These are phyloP conservation scores for Oreotragus oreotragus DNA, from an alignment of 2,113 vertebrate genomes.

Conservation along the genomic window DNA sequence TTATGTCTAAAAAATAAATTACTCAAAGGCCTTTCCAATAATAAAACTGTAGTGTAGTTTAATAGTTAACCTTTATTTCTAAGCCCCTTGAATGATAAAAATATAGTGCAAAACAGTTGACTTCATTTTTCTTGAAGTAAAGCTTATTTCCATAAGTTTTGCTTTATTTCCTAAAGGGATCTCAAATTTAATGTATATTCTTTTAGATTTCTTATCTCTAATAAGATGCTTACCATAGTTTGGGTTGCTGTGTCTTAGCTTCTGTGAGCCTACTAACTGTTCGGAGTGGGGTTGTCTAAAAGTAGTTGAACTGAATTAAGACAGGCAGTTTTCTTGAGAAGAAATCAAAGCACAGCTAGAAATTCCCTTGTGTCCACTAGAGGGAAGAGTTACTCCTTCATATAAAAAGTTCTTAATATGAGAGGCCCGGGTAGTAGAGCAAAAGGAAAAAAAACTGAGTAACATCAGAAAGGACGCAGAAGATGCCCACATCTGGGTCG, in stretches of 20 bases:
- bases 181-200: not conserved
- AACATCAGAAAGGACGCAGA: not conserved
- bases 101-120: not conserved
- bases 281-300: not conserved
- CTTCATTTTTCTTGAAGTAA: not conserved
- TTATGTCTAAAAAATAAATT: not conserved
- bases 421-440: not conserved
- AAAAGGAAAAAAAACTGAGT: not conserved
- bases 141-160: conserved; percentile 14
- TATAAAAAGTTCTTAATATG: conserved; percentile 25
- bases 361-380: conserved; percentile 67
- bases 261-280: not conserved
- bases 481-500: fast-evolving
- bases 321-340: not conserved
- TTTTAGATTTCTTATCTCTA: not conserved
- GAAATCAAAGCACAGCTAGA: not conserved
- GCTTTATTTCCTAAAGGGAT: not conserved
- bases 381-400: conserved; percentile 66
- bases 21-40: not conserved
- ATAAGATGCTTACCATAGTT: not conserved
- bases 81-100: not conserved
- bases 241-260: not conserved
- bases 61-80: not conserved
- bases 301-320: not conserved
- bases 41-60: not conserved